These are phyloP conservation scores for Contarinia nasturtii DNA, from an alignment of 1,140 invertebrate species.

Conservation along the genomic window DNA sequence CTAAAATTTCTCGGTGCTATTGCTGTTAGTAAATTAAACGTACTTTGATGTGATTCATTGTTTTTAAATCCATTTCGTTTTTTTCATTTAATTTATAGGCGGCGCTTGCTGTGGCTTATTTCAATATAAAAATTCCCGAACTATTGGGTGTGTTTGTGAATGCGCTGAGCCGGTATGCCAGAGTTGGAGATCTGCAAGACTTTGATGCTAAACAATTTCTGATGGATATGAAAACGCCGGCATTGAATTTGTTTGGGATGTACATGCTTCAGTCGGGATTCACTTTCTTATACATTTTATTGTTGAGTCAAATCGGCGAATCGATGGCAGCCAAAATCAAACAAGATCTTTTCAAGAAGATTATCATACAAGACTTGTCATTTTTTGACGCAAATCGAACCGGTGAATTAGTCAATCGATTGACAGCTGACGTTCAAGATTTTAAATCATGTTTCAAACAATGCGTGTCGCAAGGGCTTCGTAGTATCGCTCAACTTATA, in stretches of 20 bases:
- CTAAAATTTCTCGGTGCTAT: conserved; percentile 33
- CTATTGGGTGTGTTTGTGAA: conserved; percentile 59
- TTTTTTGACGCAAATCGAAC: conserved; percentile 84
- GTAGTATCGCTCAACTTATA: conserved; percentile 59
- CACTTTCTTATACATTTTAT: conserved; percentile 77
- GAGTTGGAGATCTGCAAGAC: conserved; percentile 20
- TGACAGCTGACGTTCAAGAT: conserved; percentile 88
- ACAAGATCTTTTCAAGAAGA: conserved; percentile 60
- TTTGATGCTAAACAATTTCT: conserved; percentile 28
- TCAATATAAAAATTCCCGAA: conserved; percentile 68
- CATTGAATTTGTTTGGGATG: conserved; percentile 37
- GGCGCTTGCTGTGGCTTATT: conserved; percentile 53
- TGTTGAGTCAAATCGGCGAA: conserved; percentile 72
- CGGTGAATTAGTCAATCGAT: conserved; percentile 74
- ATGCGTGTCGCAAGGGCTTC: conserved; percentile 71
- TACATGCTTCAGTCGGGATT: conserved; percentile 62
- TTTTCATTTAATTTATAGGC: conserved; percentile 38
- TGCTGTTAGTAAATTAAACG: conserved; percentile 24
- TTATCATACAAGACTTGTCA: conserved; percentile 70
- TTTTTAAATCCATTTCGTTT: conserved; percentile 2
- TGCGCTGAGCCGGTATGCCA: conserved; percentile 37
- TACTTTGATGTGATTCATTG: neutral
- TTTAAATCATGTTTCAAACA: conserved; percentile 93
- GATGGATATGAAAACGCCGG: conserved; percentile 41
- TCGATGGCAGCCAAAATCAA: conserved; percentile 62